Conservation (phyloP, 2,113 vertebrate genomes). For the Chinchilla lanigera region DNA sequence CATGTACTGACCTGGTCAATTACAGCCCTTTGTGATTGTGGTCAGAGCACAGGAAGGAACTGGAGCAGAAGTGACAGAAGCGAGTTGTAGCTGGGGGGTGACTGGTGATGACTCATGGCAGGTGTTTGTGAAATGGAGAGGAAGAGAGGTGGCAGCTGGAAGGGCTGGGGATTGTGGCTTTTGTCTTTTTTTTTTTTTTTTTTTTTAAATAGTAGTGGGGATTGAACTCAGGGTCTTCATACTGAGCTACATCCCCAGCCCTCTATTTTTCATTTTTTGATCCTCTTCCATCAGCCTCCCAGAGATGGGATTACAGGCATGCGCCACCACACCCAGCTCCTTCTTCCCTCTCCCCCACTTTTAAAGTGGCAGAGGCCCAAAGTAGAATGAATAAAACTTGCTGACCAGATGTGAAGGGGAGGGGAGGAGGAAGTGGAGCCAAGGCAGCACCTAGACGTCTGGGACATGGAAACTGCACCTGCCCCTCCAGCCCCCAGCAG, state of each 20-base stretch:
- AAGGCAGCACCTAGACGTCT: not conserved
- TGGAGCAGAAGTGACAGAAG: not conserved
- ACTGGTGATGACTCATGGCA: slow-evolving; percentile 45
- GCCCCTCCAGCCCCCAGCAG: not conserved
- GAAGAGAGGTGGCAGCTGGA: not conserved
- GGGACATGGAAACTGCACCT: accelerated
- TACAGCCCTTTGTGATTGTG: not conserved
- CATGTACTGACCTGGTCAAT: not conserved
- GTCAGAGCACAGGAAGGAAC: not conserved
- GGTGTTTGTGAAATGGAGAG: slow-evolving; percentile 44
- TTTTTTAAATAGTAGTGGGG: not conserved
- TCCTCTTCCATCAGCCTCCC: not conserved
- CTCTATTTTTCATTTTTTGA: not conserved
- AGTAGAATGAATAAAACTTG: not conserved
- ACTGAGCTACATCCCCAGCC: not conserved
- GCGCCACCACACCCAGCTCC: not conserved
- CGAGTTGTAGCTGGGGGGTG: slow-evolving; percentile 3
- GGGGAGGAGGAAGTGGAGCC: not conserved
- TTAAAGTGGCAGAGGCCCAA: not conserved
- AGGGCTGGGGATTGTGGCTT: not conserved
- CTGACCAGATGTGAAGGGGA: not conserved
- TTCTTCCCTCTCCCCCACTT: not conserved
- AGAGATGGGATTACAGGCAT: not conserved
- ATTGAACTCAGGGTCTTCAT: not conserved
- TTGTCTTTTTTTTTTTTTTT: not conserved